Conservation (phyloP, 2,797 vertebrate genomes). For the Sebastolobus altivelis region DNA sequence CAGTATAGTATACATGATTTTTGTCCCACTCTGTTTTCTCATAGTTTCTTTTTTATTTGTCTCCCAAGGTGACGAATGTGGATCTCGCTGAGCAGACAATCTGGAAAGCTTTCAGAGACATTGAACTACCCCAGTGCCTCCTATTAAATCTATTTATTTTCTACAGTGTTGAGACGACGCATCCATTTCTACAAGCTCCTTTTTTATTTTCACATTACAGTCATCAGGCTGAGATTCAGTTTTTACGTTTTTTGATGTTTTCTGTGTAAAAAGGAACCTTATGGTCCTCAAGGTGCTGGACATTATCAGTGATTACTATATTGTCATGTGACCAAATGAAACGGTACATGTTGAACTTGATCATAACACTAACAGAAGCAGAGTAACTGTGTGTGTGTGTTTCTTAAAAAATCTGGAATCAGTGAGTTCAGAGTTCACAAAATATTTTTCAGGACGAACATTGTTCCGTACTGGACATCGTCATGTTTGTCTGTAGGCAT, state of each 20-base stretch:
- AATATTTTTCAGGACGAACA: background rate
- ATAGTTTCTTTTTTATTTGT: background rate
- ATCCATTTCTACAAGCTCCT: constrained; percentile 34
- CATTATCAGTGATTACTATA: constrained; percentile 26
- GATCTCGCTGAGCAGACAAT: constrained; percentile 60
- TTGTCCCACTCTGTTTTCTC: background rate
- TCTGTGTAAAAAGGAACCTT: constrained; percentile 34
- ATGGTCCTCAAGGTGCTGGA: constrained; percentile 51
- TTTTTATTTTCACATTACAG: constrained; percentile 36
- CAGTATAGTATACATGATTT: background rate
- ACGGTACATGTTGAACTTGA: constrained; percentile 47
- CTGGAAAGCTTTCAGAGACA: constrained; percentile 66
- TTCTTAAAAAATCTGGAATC: constrained; percentile 9
- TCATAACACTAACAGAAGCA: constrained; percentile 23
- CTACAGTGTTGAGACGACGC: constrained; percentile 49
- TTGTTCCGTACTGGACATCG: background rate
- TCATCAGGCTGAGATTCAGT: constrained; percentile 21
- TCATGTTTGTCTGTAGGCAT: background rate
- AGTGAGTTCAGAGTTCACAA: constrained; percentile 1
- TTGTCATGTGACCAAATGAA: constrained; percentile 59
- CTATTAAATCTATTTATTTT: constrained; percentile 71
- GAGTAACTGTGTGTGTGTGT: background rate
- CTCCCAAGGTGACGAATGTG: constrained; percentile 44
- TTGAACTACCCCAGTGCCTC: constrained; percentile 76
- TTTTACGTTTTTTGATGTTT: constrained; percentile 30